Base-by-base conservation (phyloP, 2,888 invertebrate genomes). In the Liopterus haemorrhoidalis region DNA sequence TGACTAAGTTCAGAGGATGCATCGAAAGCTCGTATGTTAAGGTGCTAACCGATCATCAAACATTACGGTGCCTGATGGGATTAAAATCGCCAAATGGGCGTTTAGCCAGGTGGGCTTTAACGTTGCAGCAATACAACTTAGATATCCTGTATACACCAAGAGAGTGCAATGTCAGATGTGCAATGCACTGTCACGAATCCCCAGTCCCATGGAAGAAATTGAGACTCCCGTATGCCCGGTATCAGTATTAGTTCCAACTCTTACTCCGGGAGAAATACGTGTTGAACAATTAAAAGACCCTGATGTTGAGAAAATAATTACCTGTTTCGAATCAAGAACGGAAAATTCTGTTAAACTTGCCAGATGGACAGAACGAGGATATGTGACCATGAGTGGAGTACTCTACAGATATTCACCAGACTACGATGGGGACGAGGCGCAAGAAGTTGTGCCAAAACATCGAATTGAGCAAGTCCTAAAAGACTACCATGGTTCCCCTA, bases 51-150 rank as follows among this genome's bases (percentile, higher is more conserved):
- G 70, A 70, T 41, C 69, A 69, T 36, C 59, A 63, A 42, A 62
- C 69, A 0, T 51, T 71, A 20, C 63, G 66, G 58, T 70, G 65
- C 62, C 47, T 70, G 5, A 46, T 61, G 46, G 52, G 53, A 1
- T 18, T 64, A 2, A 64, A 65, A 44, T 57, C 66, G 6, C 61
- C 62, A 1, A 55, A 58, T 70, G 68, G 69, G 62, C 61, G 0
- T 27, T 69, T n/a, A 48, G 54, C 6, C 44, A n/a, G n/a, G n/a
- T n/a, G n/a, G n/a, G n/a, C n/a, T n/a, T n/a, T n/a, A n/a, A n/a
- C n/a, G n/a, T n/a, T 70, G 1, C 61, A 65, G 46, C 48, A 56
- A 3, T 67, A 56, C 42, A 54, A 64, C 12, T 49, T 67, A 5
- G 48, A 55, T 0, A 54, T 67, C 4, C 47, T 54, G 8, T 65